A percentile compares a stretch with the other conserved stretches of the same genome.
Conservation (phyloP, 2,888 invertebrate species). For the Toxonevra muliebris region DNA sequence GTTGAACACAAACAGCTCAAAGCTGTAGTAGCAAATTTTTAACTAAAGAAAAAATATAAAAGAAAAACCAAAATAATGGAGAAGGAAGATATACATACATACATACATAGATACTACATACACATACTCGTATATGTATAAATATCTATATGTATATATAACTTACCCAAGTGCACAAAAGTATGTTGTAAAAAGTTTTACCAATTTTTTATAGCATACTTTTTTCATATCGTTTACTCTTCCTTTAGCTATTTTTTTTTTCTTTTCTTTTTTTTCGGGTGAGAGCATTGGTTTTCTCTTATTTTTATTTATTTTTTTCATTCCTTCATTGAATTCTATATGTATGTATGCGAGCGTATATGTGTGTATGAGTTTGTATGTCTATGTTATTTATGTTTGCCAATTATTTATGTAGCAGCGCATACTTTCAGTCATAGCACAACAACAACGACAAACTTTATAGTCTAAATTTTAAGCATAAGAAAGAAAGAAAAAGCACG, state of each 20-base stretch:
- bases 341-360: neutral
- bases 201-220: neutral
- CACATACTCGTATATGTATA: neutral
- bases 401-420: slow-evolving; percentile 22
- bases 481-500: too few relatives aligned
- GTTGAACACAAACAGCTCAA: neutral
- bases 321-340: neutral
- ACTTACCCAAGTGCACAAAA: neutral
- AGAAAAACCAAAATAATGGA: too few relatives aligned
- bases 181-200: too few relatives aligned
- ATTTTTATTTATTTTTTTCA: neutral
- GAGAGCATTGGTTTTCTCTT: slow-evolving; percentile 20
- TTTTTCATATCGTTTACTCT: too few relatives aligned
- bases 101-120: neutral
- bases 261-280: slow-evolving; percentile 7
- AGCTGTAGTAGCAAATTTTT: neutral
- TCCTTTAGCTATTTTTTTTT: slow-evolving; percentile 6
- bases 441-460: too few relatives aligned
- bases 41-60: neutral
- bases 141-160: neutral
- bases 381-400: neutral
- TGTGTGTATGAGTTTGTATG: neutral
- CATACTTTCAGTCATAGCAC: slow-evolving; percentile 19
- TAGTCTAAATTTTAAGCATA: too few relatives aligned
- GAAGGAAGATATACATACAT: neutral